A percentile compares a stretch with the other conserved stretches of the same genome.
Evolutionary conservation across 2,888 invertebrate genomes (phyloP).

Genomic region (Bombylius discolor): DNA sequence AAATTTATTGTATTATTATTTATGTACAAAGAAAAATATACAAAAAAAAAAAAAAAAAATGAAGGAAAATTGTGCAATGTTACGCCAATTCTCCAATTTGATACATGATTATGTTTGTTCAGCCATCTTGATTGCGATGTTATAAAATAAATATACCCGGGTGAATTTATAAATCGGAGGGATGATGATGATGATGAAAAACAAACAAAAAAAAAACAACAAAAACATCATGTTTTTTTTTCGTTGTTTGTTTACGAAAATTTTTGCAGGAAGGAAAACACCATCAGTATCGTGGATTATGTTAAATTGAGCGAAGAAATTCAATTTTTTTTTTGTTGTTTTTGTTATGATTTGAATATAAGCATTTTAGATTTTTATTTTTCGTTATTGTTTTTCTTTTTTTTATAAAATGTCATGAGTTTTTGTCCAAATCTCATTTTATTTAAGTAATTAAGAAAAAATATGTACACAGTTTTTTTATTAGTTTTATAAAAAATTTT

Average conservation of each 20-base stretch:
- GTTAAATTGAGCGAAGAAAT: constrained; percentile 28
- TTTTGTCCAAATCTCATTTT: too few relatives aligned
- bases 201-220: neutral
- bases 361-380: too few relatives aligned
- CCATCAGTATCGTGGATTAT: constrained; percentile 22
- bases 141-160: constrained; percentile 33
- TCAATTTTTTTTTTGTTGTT: constrained; percentile 2
- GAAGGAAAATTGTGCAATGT: neutral
- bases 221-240: constrained; percentile 7
- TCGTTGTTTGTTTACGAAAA: neutral
- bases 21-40: too few relatives aligned
- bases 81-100: neutral
- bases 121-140: constrained; percentile 39
- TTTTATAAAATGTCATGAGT: too few relatives aligned
- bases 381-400: too few relatives aligned
- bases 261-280: constrained; percentile 23
- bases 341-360: too few relatives aligned
- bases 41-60: neutral
- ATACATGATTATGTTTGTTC: constrained; percentile 36
- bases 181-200: constrained; percentile 1
- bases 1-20: too few relatives aligned
- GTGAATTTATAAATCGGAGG: neutral
- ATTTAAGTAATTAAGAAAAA: too few relatives aligned
- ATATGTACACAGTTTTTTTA: too few relatives aligned
- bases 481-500: too few relatives aligned